phyloP scores from a whole-genome alignment of 2,113 vertebrate species.

The Cygnus buccinator region DNA sequence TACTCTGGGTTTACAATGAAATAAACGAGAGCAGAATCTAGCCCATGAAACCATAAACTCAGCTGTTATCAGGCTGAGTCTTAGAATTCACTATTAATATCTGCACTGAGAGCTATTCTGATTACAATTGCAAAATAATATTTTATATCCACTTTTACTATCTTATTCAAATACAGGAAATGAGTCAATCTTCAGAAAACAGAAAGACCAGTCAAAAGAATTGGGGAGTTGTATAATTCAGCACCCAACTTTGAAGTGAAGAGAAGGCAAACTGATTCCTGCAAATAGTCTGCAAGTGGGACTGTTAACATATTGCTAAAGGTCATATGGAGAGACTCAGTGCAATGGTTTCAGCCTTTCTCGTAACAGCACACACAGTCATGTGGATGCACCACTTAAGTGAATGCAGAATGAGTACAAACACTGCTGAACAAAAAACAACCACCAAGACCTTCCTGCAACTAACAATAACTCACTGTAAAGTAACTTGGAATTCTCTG shows the following conservation, averaged over 20 bases:
- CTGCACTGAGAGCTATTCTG: slow-evolving; percentile 62
- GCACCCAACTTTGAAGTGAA: slow-evolving; percentile 49
- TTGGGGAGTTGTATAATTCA: slow-evolving; percentile 36
- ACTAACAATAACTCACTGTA: not conserved
- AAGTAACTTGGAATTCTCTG: not conserved
- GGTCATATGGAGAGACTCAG: not conserved
- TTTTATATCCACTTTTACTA: slow-evolving; percentile 70
- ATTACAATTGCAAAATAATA: slow-evolving; percentile 71
- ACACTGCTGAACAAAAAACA: not conserved
- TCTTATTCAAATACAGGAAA: slow-evolving; percentile 75
- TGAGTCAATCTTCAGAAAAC: slow-evolving; percentile 64
- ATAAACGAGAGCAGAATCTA: slow-evolving; percentile 49
- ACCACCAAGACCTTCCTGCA: not conserved
- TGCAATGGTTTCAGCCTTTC: not conserved
- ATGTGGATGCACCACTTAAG: not conserved
- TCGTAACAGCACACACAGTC: not conserved
- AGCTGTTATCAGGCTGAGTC: slow-evolving; percentile 46
- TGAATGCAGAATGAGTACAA: not conserved
- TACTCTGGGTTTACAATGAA: slow-evolving; percentile 25
- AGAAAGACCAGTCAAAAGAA: slow-evolving; percentile 60
- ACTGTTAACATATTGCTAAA: slow-evolving; percentile 14
- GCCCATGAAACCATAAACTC: slow-evolving; percentile 48
- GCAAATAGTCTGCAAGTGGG: slow-evolving; percentile 23
- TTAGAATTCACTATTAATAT: slow-evolving; percentile 72
- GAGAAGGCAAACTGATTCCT: slow-evolving; percentile 31